Conservation (phyloP, 2,888 invertebrate species). For the Hybos culiciformis region DNA sequence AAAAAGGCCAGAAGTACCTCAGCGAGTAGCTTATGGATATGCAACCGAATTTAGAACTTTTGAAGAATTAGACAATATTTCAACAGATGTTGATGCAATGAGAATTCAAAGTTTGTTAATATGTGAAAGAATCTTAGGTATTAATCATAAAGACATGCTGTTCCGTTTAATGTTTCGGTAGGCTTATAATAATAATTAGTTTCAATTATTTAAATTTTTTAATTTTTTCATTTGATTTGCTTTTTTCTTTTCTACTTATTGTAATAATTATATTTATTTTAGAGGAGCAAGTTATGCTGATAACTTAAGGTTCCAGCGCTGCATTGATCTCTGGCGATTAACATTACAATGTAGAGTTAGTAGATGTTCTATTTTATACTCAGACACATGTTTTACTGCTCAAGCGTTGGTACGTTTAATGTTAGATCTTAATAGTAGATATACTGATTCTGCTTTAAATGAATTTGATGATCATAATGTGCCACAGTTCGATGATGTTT, state of each 20-base stretch:
- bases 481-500: constrained; percentile 54
- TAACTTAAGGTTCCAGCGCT: constrained; percentile 60
- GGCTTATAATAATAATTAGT: background rate
- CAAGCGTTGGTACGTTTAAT: constrained; percentile 74
- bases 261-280: too few species aligned
- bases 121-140: constrained; percentile 74
- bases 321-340: constrained; percentile 77
- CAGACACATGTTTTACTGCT: constrained; percentile 73
- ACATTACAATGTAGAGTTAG: constrained; percentile 66
- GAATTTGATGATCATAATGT: constrained; percentile 38
- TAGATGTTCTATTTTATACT: constrained; percentile 59
- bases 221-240: background rate
- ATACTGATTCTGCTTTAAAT: constrained; percentile 37
- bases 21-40: constrained; percentile 49
- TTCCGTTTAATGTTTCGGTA: constrained; percentile 59
- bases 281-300: constrained; percentile 61
- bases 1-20: constrained; percentile 43
- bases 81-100: constrained; percentile 71
- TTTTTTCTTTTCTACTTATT: background rate
- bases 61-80: constrained; percentile 57
- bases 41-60: constrained; percentile 58
- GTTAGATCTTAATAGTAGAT: constrained; percentile 54
- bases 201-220: background rate
- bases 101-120: constrained; percentile 78
- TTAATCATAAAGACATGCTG: constrained; percentile 74